phyloP scores from a whole-genome alignment of 64 coral and sea anemone genomes.

The Porites australiensis region DNA sequence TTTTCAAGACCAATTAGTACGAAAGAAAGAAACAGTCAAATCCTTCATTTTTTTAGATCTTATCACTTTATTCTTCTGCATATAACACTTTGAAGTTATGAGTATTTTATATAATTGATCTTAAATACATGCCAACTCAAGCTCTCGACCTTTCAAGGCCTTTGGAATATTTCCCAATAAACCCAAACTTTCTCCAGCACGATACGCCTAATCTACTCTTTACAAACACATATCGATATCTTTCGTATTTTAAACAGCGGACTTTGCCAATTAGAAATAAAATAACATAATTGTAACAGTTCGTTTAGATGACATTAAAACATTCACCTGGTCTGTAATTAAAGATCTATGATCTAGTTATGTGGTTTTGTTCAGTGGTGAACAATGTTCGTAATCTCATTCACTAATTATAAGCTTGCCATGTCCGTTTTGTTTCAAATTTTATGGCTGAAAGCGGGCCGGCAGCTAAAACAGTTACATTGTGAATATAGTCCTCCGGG shows the following conservation, averaged over 20 bases:
- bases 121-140: not conserved
- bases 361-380: not conserved
- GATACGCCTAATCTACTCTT: not conserved
- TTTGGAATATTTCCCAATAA: not conserved
- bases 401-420: not conserved
- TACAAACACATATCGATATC: conserved; percentile 1
- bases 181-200: not conserved
- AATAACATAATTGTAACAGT: conserved; percentile 27
- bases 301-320: conserved; percentile 3
- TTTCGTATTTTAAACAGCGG: conserved; percentile 1
- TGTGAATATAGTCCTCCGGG: not conserved
- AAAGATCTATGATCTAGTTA: conserved; percentile 8
- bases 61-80: conserved; percentile 7
- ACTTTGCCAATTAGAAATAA: conserved; percentile 22
- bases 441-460: not conserved
- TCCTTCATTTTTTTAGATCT: not conserved
- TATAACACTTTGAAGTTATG: conserved; percentile 12
- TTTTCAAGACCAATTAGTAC: conserved; percentile 11
- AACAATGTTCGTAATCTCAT: not conserved
- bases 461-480: conserved; percentile 24
- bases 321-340: not conserved
- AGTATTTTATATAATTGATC: not conserved
- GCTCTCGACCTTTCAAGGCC: conserved; percentile 2
- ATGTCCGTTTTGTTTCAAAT: not conserved
- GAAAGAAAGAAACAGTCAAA: not conserved